Evolutionary conservation across 1,140 invertebrate species (phyloP), one percentile per base, ranked within the genome.

Genomic region (Aphaenogaster ashmeadi): DNA sequence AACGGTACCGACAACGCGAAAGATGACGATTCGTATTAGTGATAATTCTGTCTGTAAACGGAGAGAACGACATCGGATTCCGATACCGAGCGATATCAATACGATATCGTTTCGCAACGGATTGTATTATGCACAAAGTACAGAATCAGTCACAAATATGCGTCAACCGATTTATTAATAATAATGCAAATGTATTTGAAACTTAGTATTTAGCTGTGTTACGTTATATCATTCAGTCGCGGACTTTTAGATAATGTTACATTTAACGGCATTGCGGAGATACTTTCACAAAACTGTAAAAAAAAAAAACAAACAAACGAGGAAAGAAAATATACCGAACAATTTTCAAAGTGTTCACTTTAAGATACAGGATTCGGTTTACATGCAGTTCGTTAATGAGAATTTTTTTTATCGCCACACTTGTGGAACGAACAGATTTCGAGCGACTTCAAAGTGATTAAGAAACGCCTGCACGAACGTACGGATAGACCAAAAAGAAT

Each of bases 401-500:
- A 50, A 75, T 36, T 75, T 74, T 67, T 27, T 75, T 84, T 75
- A 50, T 62, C 27, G 69, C 44, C n/a, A 7, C 44, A 38, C 69
- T 60, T 60, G 54, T n/a, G 47, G 44, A 84, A 60, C 80, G 27
- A 75, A 27, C 41, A 47, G 67, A 74, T 74, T 75, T 60, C 44
- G 41, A 47, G 6, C 18, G 54, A 75, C 41, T 83, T 83, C 64
- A 81, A 81, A 81, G 66, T 33, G 66, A 81, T 81, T 81, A 72
- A 81, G 52, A 72, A 44, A 56, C 67, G 75, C 75, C 60, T 71
- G 67, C 66, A 54, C 66, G 36, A 72, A 72, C 11, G 15, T 71
- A 71, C 50, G 11, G 38, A 71, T 5, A 54, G 50, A 81, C 47
- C 3, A 54, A 58, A 81, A 81, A 71, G 66, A 81, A 72, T 71